phyloP scores from a whole-genome alignment of 2,113 vertebrate species.

The Corythaixoides concolor region DNA sequence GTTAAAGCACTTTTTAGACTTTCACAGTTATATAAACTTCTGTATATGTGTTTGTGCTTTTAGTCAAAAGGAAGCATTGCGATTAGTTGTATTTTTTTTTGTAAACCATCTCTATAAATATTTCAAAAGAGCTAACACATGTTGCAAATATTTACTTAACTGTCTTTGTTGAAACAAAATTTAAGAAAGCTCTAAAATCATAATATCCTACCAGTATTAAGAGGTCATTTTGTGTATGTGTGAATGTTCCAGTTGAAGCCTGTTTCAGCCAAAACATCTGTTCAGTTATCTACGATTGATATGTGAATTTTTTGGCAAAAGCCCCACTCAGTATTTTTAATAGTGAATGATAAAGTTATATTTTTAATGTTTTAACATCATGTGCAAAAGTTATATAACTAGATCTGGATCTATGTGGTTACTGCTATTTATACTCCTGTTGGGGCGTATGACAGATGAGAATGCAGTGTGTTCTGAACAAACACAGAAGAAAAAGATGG shows the following conservation, averaged over 20 bases:
- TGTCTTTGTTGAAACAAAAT: neutral
- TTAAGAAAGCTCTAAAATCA: neutral
- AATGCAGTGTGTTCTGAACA: neutral
- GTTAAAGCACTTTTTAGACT: neutral
- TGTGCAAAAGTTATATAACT: neutral
- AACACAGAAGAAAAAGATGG: neutral
- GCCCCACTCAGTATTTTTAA: neutral
- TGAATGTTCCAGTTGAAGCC: neutral
- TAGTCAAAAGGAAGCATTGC: neutral
- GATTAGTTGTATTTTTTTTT: neutral
- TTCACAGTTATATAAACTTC: neutral
- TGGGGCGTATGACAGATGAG: neutral
- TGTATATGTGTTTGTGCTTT: neutral
- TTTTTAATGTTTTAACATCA: neutral
- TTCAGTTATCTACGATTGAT: neutral
- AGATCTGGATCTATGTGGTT: neutral
- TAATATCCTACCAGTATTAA: neutral
- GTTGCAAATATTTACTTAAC: slow-evolving; percentile 16
- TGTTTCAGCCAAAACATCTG: neutral
- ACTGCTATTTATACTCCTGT: neutral
- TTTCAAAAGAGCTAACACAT: neutral
- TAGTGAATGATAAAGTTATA: neutral
- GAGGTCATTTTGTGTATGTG: neutral
- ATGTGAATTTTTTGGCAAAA: neutral
- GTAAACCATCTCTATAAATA: slow-evolving; percentile 8